Percentiles rank a stretch among this genome's conserved stretches.
phyloP scores from a whole-genome alignment of 2,797 vertebrate species.

The Sebastes itinus region DNA sequence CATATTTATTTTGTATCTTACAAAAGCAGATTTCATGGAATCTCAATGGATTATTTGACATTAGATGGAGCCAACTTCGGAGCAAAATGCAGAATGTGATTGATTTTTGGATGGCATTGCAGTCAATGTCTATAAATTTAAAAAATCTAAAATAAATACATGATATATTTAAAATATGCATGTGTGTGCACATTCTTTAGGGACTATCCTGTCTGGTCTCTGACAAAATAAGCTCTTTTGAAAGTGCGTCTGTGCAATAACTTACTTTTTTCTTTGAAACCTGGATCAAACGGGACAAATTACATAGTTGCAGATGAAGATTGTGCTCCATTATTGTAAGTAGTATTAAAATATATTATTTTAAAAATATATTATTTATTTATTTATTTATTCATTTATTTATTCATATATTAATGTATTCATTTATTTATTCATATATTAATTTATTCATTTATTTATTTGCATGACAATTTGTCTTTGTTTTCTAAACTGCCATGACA shows the following conservation, averaged over 20 bases:
- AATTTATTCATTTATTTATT: neutral
- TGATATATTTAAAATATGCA: neutral
- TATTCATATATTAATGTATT: no score
- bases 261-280: neutral
- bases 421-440: neutral
- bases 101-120: neutral
- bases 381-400: no score
- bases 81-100: neutral
- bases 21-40: neutral
- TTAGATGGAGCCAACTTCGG: neutral
- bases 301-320: no score
- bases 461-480: neutral
- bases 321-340: no score
- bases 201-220: neutral
- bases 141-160: neutral
- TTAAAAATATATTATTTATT: no score
- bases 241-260: neutral
- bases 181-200: neutral
- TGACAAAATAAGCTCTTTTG: neutral
- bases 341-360: no score
- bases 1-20: neutral
- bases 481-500: neutral
- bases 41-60: neutral
- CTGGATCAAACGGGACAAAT: neutral
- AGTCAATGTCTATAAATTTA: neutral